Evolutionary conservation across 2,113 vertebrate species (phyloP).

Genomic region (Sapayoa aenigma): DNA sequence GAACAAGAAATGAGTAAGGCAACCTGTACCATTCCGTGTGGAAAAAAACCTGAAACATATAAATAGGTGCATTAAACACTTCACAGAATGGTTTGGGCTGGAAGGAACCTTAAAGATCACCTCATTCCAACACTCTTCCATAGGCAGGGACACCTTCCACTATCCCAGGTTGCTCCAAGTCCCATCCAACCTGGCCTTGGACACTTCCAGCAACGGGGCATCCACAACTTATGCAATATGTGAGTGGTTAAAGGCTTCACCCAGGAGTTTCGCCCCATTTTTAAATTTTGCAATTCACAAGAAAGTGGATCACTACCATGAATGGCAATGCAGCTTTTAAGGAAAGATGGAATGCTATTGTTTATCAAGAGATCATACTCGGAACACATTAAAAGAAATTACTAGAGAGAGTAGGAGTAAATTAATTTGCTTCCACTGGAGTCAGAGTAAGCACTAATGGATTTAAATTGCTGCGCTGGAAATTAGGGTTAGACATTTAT

Average conservation of each 20-base stretch:
- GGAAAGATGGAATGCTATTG: not conserved
- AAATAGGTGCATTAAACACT: not conserved
- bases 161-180: not conserved
- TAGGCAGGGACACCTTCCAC: not conserved
- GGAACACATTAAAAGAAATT: not conserved
- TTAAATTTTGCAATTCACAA: not conserved
- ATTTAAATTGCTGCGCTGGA: conserved; percentile 7
- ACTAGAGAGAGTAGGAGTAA: not conserved
- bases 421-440: not conserved
- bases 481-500: not conserved
- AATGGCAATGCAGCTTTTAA: not conserved
- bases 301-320: not conserved
- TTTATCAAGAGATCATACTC: not conserved
- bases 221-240: not conserved
- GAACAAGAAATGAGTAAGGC: not conserved
- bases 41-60: not conserved
- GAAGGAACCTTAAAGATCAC: not conserved
- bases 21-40: not conserved
- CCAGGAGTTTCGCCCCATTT: not conserved
- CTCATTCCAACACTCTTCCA: not conserved
- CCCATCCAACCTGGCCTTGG: not conserved
- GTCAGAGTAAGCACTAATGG: not conserved
- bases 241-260: not conserved
- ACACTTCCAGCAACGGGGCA: not conserved
- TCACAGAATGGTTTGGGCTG: not conserved